These are phyloP conservation scores for Armadillidium nasatum DNA, from an alignment of 1,140 invertebrate genomes.

Conservation along the genomic window DNA sequence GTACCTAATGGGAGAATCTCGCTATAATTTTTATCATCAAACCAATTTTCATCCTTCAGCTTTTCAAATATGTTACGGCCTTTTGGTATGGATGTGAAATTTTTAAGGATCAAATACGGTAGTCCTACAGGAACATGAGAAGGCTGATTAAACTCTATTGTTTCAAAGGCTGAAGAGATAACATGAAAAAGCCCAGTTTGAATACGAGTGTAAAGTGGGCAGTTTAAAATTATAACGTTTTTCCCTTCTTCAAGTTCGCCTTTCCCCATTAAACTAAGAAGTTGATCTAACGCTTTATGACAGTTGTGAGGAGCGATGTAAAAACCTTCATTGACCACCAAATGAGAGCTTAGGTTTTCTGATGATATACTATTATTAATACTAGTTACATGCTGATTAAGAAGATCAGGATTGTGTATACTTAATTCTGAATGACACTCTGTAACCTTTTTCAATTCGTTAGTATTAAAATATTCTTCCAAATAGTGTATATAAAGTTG, in stretches of 20 bases:
- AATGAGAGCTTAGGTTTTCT: neutral
- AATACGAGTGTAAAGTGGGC: conserved; percentile 12
- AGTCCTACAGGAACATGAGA: neutral
- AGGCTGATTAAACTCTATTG: conserved; percentile 19
- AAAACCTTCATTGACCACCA: neutral
- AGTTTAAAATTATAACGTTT: conserved; percentile 10
- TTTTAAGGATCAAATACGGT: neutral
- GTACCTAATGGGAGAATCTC: neutral
- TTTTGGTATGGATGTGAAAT: neutral
- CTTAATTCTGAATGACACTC: conserved; percentile 3
- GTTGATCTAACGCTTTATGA: conserved; percentile 4
- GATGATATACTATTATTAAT: neutral
- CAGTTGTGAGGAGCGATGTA: neutral
- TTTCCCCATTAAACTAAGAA: conserved; percentile 3
- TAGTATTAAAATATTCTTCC: neutral
- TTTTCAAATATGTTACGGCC: neutral
- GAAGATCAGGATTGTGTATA: neutral
- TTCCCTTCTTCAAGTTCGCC: neutral
- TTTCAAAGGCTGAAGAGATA: neutral
- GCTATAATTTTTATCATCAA: neutral
- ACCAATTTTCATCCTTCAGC: neutral
- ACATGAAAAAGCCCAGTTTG: conserved; percentile 17
- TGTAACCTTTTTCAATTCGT: neutral
- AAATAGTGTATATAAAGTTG: conserved; percentile 25
- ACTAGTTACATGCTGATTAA: neutral